Evolutionary conservation across 2,113 vertebrate genomes (phyloP).

Genomic region (Indicator indicator): DNA sequence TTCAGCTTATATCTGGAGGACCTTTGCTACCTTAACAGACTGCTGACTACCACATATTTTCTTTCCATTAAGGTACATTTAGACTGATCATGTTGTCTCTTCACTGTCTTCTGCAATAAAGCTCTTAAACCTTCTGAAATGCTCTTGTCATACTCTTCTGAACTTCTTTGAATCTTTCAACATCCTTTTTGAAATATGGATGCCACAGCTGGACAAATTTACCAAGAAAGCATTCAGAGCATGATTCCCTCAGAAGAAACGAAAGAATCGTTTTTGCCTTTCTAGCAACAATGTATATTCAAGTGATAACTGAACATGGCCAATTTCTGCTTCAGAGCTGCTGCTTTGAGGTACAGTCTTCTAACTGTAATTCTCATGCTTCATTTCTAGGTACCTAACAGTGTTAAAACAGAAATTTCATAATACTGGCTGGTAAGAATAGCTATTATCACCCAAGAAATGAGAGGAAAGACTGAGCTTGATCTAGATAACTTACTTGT

Average conservation of each 20-base stretch:
- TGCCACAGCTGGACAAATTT: conserved; percentile 18
- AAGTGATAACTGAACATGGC: background rate
- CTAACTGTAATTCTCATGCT: background rate
- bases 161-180: conserved; percentile 33
- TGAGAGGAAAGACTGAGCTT: background rate
- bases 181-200: conserved; percentile 47
- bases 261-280: background rate
- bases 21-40: background rate
- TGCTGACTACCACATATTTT: background rate
- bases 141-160: background rate
- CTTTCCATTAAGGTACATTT: background rate
- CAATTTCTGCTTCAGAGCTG: background rate
- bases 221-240: background rate
- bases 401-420: background rate
- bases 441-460: background rate
- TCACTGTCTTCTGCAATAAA: conserved; percentile 20
- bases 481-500: background rate
- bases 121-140: conserved; percentile 3
- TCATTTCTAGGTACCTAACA: background rate
- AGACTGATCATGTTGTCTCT: background rate
- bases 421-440: background rate
- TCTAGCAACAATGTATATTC: background rate
- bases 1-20: background rate
- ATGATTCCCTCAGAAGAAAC: background rate
- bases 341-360: background rate